Evolutionary conservation across 2,888 invertebrate species (phyloP), one percentile per base, ranked within the genome.

Genomic region (Scrobipalpa atriplicella): DNA sequence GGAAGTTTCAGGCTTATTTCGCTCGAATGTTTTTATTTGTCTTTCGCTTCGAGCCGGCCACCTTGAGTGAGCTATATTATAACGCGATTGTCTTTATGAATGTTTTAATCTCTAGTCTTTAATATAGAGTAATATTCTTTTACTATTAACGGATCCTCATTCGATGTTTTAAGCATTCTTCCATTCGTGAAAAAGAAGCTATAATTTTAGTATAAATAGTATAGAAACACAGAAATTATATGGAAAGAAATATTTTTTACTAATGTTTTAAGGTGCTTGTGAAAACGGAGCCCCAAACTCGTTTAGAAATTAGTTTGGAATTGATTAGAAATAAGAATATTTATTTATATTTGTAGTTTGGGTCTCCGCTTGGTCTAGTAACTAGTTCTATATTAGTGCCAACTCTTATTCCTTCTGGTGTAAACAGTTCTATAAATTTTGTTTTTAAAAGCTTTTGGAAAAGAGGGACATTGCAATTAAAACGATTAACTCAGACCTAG

Each of bases 101-200:
- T 80, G 83, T 85, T 86, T 84, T 82, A 52, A 52, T 86, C 84
- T 91, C 91, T 92, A 92, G 91, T 92, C 91, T 90, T 88, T 85
- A 82, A 77, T 84, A n/a, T 90, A 88, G 87, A 76, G 75, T 64
- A 52, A 56, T 70, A 71, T 72, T 76, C 71, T 69, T 79, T 80
- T 78, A 80, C 79, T 67, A 75, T 75, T 78, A 69, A 74, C 76
- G 56, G n/a, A 39, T 61, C 11, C 64, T 52, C 52, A 36, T 78
- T 84, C 78, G 84, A 80, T 83, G 77, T 78, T 85, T 82, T 87
- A 86, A 83, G 83, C 83, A 83, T 85, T 87, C 86, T 90, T 90
- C 86, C 87, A 86, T 85, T 85, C 79, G 75, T 38, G 71, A 79
- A 81, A 79, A 81, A 87, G 89, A 88, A 84, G 86, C 87, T 89